Percentiles rank a stretch among this genome's conserved stretches.
phyloP scores from a whole-genome alignment of 2,113 vertebrate species.

The Gallinago media region DNA sequence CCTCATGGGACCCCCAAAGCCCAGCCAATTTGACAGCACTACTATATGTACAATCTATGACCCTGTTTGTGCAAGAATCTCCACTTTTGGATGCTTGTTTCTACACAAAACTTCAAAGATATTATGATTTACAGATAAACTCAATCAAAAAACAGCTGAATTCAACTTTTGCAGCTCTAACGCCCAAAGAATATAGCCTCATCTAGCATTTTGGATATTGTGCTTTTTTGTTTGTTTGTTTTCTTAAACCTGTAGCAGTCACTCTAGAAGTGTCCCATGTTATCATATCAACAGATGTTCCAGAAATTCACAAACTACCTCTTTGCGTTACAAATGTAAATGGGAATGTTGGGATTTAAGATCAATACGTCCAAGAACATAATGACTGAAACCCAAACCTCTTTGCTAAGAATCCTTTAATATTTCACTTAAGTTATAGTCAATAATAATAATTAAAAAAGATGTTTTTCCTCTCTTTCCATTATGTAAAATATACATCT shows the following conservation, averaged over 20 bases:
- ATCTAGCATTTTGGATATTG: neutral
- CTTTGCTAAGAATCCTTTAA: neutral
- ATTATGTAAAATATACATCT: neutral
- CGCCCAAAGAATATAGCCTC: neutral
- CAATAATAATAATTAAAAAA: neutral
- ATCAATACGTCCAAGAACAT: neutral
- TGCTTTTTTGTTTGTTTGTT: neutral
- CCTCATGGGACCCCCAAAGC: neutral
- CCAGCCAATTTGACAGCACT: neutral
- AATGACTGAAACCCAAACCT: neutral
- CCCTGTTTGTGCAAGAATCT: neutral
- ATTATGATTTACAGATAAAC: neutral
- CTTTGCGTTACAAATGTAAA: neutral
- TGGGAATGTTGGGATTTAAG: neutral
- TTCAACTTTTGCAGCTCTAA: neutral
- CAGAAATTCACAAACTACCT: neutral
- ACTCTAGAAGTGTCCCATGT: neutral
- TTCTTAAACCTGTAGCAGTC: neutral
- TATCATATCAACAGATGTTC: neutral
- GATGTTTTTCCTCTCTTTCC: neutral
- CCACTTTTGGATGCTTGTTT: neutral
- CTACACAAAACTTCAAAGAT: neutral
- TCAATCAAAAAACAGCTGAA: rapidly evolving
- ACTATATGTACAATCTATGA: neutral
- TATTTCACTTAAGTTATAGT: neutral